Percentiles rank a stretch among this genome's conserved stretches.
These are phyloP conservation scores for Hirtodrosophila cameraria DNA, from an alignment of 2,888 invertebrate genomes.

Conservation along the genomic window DNA sequence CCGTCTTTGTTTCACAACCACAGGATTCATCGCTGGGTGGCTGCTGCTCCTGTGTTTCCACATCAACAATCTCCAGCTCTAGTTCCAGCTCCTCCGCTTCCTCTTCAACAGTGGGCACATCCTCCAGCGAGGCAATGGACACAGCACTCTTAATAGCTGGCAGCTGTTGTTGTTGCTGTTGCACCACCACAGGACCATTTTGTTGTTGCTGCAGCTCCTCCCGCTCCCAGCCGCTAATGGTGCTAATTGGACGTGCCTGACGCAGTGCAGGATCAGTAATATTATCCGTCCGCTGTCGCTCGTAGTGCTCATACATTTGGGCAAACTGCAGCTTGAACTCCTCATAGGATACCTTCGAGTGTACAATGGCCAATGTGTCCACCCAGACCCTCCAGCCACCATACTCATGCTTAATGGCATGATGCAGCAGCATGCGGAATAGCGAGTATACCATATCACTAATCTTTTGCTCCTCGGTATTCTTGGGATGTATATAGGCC, in stretches of 20 bases:
- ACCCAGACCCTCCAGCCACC: conserved; percentile 99
- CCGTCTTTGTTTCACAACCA: conserved; percentile 26
- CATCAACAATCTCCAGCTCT: conserved; percentile 44
- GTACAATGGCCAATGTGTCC: conserved; percentile 99
- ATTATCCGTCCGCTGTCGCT: conserved; percentile 96
- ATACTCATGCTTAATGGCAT: conserved; percentile 99
- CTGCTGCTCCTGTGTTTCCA: conserved; percentile 56
- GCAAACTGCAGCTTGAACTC: conserved; percentile 99
- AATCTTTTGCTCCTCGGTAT: conserved; percentile 96
- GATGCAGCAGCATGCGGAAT: conserved; percentile 98
- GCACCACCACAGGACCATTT: conserved; percentile 45
- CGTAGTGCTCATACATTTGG: conserved; percentile 98
- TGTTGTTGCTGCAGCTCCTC: conserved; percentile 84
- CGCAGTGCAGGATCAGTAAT: conserved; percentile 97
- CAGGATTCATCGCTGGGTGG: conserved; percentile 21
- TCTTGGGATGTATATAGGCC: conserved; percentile 98
- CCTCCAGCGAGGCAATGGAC: conserved; percentile 79
- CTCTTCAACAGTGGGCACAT: conserved; percentile 78
- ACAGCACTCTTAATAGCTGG: conserved; percentile 52
- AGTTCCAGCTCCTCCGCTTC: conserved; percentile 50
- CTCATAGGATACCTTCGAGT: conserved; percentile 99
- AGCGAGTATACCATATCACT: conserved; percentile 99
- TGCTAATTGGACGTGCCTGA: conserved; percentile 96
- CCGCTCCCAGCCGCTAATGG: conserved; percentile 97
- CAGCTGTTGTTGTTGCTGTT: conserved; percentile 44